Evolutionary conservation across 64 coral and sea anemone genomes (phyloP), one percentile per base, ranked within the genome.

Genomic region (Anthopleura sola): DNA sequence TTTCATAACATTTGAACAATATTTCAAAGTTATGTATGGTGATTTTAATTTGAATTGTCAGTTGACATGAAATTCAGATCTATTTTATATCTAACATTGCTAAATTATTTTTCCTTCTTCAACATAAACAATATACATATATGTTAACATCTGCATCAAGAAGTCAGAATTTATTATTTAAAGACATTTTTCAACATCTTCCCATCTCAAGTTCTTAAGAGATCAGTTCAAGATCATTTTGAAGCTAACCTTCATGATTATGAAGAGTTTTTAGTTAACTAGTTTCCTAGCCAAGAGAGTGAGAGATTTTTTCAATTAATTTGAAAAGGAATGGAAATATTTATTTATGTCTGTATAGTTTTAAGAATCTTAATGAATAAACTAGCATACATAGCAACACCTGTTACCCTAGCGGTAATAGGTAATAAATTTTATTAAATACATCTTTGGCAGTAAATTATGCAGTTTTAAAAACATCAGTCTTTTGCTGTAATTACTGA

Each of bases 371-470:
- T 34, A 71, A 71, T 32, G 66, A 71, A 17, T 71, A 71, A 71
- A 71, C 9, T 10, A 34, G 66, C 1, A 34, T 10, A 71, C 66
- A 36, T 71, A 71, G 29, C 66, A 71, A 71, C 66, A 71, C 66
- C 26, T 71, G 31, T 34, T 71, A 34, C 31, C 29, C 28, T 32
- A 71, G 66, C 11, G 6, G 29, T 29, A 71, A 32, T 71, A 2
- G n/a, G 9, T 1, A 71, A 71, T 71, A 71, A 71, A 71, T 71
- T 71, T 71, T 71, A 36, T 71, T 71, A 71, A 71, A 33, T 71
- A 29, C 29, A 71, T 71, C 14, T 33, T 71, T 71, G 66, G 66
- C 66, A 71, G 13, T 32, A 71, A 71, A 4, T 71, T 71, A 71
- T 71, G 66, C 66, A 71, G 66, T 15, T 71, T 5, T 71, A 34